Conservation (phyloP, 2,888 invertebrate genomes). For the Drosophila hamatofila region DNA sequence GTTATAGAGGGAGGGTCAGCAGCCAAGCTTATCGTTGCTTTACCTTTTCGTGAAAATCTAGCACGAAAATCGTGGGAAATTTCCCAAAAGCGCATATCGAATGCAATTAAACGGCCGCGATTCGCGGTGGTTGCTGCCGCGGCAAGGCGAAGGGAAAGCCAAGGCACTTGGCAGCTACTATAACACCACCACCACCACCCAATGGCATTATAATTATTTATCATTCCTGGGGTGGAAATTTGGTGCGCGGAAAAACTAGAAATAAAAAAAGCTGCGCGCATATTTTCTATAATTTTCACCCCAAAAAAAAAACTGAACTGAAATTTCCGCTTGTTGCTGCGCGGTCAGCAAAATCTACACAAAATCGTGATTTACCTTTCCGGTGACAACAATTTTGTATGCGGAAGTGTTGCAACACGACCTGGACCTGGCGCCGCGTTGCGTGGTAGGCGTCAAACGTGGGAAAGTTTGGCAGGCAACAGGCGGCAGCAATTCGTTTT, state of each 20-base stretch:
- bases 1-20: conserved; percentile 25
- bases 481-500: conserved; percentile 57
- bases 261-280: conserved; percentile 62
- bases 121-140: conserved; percentile 66
- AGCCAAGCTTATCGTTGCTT: conserved; percentile 19
- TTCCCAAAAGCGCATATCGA: conserved; percentile 79
- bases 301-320: conserved; percentile 45
- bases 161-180: conserved; percentile 48
- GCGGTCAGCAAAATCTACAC: conserved; percentile 68
- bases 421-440: conserved; percentile 37
- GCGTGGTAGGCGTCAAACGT: conserved; percentile 66
- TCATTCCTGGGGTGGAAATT: conserved; percentile 52
- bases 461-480: conserved; percentile 66
- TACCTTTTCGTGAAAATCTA: conserved; percentile 60
- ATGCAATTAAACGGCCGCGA: conserved; percentile 76
- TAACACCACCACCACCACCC: conserved; percentile 29
- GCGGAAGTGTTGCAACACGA: conserved; percentile 72
- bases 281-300: conserved; percentile 72
- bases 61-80: conserved; percentile 79
- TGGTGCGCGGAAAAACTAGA: conserved; percentile 47
- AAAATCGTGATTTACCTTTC: conserved; percentile 78
- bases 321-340: conserved; percentile 77
- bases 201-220: conserved; percentile 22
- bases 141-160: conserved; percentile 14
- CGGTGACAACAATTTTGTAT: conserved; percentile 67